A percentile compares a stretch with the other conserved stretches of the same genome.
Evolutionary conservation across 2,888 invertebrate species (phyloP).

Genomic region (Apamea anceps): DNA sequence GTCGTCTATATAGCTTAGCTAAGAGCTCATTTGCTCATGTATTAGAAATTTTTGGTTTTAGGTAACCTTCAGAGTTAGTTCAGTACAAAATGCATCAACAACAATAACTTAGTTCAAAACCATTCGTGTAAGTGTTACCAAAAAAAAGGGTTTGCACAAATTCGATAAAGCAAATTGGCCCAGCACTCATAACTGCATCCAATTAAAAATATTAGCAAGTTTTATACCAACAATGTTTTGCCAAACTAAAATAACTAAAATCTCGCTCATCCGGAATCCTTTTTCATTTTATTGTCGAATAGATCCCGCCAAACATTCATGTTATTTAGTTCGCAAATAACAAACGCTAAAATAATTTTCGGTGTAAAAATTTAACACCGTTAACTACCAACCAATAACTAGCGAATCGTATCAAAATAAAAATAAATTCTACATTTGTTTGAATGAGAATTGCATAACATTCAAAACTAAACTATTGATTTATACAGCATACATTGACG

Average conservation of each 20-base stretch:
- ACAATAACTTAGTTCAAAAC: background rate
- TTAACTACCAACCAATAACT: conserved; percentile 22
- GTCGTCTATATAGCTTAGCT: no score
- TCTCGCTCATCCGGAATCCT: conserved; percentile 19
- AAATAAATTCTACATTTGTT: conserved; percentile 22
- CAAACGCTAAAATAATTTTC: conserved; percentile 43
- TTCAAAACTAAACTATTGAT: background rate
- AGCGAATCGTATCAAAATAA: conserved; percentile 12
- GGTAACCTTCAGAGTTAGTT: background rate
- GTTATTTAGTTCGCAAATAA: conserved; percentile 51
- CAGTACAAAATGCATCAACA: background rate
- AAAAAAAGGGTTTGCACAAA: background rate
- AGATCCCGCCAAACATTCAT: conserved; percentile 39
- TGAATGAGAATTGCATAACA: background rate
- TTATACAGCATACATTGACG: conserved; percentile 5
- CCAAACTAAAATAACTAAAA: conserved; percentile 53
- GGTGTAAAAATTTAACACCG: conserved; percentile 24
- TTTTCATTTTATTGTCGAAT: conserved; percentile 51
- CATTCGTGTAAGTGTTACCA: background rate
- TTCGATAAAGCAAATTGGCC: background rate
- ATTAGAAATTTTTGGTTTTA: no score
- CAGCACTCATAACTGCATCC: background rate
- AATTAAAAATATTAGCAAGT: conserved; percentile 39
- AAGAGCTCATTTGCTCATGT: background rate
- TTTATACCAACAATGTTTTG: conserved; percentile 4